These are phyloP conservation scores for Pseudococcus viburni DNA, from an alignment of 2,888 invertebrate genomes.

Conservation along the genomic window DNA sequence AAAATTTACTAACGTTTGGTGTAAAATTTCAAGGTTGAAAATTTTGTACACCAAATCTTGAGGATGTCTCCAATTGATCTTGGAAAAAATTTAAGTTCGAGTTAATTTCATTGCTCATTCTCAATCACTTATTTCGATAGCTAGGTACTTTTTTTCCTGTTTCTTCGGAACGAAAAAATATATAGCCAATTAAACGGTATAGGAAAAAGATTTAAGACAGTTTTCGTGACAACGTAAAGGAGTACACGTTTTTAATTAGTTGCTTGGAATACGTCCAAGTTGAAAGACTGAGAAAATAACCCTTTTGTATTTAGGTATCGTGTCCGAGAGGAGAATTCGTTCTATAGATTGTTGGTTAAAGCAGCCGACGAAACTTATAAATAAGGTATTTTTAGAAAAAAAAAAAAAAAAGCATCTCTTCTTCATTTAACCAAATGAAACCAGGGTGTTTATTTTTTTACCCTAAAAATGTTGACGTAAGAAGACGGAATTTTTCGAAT, in stretches of 20 bases:
- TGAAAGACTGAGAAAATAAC: background rate
- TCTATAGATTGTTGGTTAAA: background rate
- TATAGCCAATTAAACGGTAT: background rate
- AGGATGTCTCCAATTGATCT: background rate
- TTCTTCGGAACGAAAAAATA: background rate
- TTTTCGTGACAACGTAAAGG: slow-evolving; percentile 36
- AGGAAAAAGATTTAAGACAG: slow-evolving; percentile 21
- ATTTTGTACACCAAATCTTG: too few species aligned
- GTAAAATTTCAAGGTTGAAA: too few species aligned
- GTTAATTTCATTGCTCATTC: background rate
- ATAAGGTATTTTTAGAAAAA: too few species aligned
- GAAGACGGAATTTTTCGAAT: slow-evolving; percentile 29
- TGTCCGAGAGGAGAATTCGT: background rate
- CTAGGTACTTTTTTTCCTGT: background rate
- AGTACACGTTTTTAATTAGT: slow-evolving; percentile 38
- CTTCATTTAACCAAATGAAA: slow-evolving; percentile 7
- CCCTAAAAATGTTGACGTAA: background rate
- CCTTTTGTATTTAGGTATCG: background rate
- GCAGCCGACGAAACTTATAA: background rate
- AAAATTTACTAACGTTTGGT: too few species aligned
- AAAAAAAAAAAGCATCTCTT: background rate
- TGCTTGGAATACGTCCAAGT: slow-evolving; percentile 47
- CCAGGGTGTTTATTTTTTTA: background rate
- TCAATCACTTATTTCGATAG: background rate
- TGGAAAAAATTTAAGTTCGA: background rate